These are phyloP conservation scores for Platerodrilus igneus DNA, from an alignment of 2,888 invertebrate genomes.

Conservation along the genomic window DNA sequence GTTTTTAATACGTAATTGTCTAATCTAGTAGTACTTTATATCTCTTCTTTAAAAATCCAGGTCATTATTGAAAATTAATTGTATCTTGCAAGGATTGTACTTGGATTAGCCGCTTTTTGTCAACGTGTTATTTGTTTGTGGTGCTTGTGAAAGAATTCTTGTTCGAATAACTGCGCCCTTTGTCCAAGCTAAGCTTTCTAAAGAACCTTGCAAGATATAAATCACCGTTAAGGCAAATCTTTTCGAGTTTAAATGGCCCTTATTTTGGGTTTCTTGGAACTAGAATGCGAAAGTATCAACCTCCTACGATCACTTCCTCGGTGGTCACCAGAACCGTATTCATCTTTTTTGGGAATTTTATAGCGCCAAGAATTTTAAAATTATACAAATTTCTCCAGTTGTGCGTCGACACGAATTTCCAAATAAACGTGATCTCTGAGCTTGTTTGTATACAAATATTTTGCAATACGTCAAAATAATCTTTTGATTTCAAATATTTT, in stretches of 20 bases:
- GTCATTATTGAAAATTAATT: slow-evolving; percentile 17
- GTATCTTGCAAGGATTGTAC: slow-evolving; percentile 8
- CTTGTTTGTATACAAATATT: too few relatives aligned
- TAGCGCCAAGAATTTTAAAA: too few relatives aligned
- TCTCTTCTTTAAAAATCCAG: slow-evolving; percentile 13
- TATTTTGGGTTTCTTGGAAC: slow-evolving; percentile 15
- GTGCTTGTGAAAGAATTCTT: slow-evolving; percentile 12
- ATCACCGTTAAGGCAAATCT: slow-evolving; percentile 19
- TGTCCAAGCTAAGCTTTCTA: slow-evolving; percentile 13
- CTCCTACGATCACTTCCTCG: slow-evolving; percentile 12
- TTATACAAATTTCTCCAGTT: too few relatives aligned
- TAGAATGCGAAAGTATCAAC: slow-evolving; percentile 1
- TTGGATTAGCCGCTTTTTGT: slow-evolving; percentile 17
- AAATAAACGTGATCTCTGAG: too few relatives aligned
- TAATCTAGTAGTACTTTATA: slow-evolving; percentile 12
- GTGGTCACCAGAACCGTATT: too few relatives aligned
- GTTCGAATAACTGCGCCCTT: slow-evolving; percentile 12
- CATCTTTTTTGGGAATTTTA: too few relatives aligned
- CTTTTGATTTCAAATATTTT: too few relatives aligned
- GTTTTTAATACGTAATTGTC: slow-evolving; percentile 14
- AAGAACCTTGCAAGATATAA: slow-evolving; percentile 14
- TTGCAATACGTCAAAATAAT: too few relatives aligned
- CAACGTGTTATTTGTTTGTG: slow-evolving; percentile 14
- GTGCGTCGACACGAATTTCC: too few relatives aligned
- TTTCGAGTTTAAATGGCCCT: slow-evolving; percentile 15